phyloP scores from a whole-genome alignment of 2,888 invertebrate species.

The Synanthedon myopaeformis region DNA sequence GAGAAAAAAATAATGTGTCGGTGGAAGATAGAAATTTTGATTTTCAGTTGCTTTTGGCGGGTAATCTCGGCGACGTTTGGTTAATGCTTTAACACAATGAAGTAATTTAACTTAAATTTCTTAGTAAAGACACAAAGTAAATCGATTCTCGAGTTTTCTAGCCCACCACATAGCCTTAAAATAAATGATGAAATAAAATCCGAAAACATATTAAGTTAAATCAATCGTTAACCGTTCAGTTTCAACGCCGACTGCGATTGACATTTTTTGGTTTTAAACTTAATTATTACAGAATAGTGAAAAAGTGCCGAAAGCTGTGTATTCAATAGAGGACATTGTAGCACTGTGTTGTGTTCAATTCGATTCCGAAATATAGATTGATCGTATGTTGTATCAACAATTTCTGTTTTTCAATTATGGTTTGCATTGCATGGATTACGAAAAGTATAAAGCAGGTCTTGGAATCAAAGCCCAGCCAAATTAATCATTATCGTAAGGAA shows the following conservation, averaged over 20 bases:
- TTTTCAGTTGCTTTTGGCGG: too few relatives aligned
- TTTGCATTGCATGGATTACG: too few relatives aligned
- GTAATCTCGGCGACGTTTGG: too few relatives aligned
- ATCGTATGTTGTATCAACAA: too few relatives aligned
- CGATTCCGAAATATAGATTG: not conserved
- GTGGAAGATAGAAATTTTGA: too few relatives aligned
- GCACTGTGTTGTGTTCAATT: not conserved
- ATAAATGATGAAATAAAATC: not conserved
- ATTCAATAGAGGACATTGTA: not conserved
- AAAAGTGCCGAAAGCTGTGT: conserved; percentile 24
- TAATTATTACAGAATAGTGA: conserved; percentile 61
- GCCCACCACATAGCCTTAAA: too few relatives aligned
- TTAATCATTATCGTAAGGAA: too few relatives aligned
- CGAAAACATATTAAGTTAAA: not conserved
- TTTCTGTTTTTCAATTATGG: too few relatives aligned
- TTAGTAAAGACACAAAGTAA: not conserved
- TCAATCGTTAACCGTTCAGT: conserved; percentile 12
- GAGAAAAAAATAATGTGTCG: too few relatives aligned
- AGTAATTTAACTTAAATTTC: not conserved
- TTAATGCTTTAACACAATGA: too few relatives aligned
- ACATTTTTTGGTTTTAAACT: conserved; percentile 62
- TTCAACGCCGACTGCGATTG: conserved; percentile 42
- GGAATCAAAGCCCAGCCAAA: too few relatives aligned
- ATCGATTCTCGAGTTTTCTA: not conserved
- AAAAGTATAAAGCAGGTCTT: too few relatives aligned